Base-by-base conservation (phyloP, 2,888 invertebrate species). In the Epiblema foenella region DNA sequence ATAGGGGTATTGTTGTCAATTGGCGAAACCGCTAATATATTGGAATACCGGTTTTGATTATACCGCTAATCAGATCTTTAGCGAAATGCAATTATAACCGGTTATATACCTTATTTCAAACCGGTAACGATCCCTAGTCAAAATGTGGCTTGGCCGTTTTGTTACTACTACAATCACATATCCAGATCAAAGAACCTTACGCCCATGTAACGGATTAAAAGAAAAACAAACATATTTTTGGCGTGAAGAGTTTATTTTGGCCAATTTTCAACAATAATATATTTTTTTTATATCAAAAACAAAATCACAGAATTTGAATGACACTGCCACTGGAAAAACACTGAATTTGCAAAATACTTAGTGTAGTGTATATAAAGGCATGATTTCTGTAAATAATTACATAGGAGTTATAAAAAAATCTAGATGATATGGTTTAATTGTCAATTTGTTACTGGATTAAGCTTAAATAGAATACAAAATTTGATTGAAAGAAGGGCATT, bases 181-280 rank as follows among this genome's bases (percentile, higher is more conserved):
- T n/a, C n/a, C n/a, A n/a, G n/a, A n/a, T n/a, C n/a, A n/a, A n/a
- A n/a, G n/a, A n/a, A n/a, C n/a, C n/a, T n/a, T n/a, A n/a, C n/a
- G n/a, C n/a, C n/a, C n/a, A n/a, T n/a, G n/a, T n/a, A n/a, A n/a
- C n/a, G n/a, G n/a, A n/a, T n/a, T n/a, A 57, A 8, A 18, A 57
- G 46, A 29, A 65, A 46, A 65, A 29, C 20, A 78, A 77, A 69
- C 39, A 74, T 3, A 18, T 73, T 69, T 75, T 80, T 86, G 83
- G 83, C 88, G 91, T 93, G 93, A 93, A 93, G 93, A 93, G 93
- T 93, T 91, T 91, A 88, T 87, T 91, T 88, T 89, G 89, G 89
- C 85, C 82, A 81, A 86, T 86, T 87, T 84, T 79, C 80, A 85
- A 87, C 84, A 90, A 86, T 80, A 83, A 87, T 85, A 86, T 86